These are phyloP conservation scores for Abscondita cerata DNA, from an alignment of 2,888 invertebrate species.

Conservation along the genomic window DNA sequence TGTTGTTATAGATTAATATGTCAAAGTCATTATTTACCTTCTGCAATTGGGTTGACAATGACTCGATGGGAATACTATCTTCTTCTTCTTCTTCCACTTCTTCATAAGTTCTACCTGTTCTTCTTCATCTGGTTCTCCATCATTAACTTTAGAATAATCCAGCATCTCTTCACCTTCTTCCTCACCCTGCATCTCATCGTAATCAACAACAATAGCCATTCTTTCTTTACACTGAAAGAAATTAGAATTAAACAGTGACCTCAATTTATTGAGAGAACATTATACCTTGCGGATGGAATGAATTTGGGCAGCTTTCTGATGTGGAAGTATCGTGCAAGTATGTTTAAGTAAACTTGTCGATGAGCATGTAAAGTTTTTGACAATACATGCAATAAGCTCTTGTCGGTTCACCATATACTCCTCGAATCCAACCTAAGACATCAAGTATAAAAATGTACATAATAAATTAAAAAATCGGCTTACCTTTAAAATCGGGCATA, in stretches of 20 bases:
- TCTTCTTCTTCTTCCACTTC: slow-evolving; percentile 49
- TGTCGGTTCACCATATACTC: slow-evolving; percentile 62
- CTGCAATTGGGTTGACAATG: slow-evolving; percentile 42
- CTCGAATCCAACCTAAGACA: slow-evolving; percentile 63
- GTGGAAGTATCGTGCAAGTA: slow-evolving; percentile 66
- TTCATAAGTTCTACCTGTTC: slow-evolving; percentile 45
- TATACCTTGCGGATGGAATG: slow-evolving; percentile 50
- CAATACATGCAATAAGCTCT: slow-evolving; percentile 66
- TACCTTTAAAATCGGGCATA: slow-evolving; percentile 67
- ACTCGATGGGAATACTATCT: slow-evolving; percentile 40
- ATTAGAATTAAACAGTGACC: no score
- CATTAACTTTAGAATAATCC: slow-evolving; percentile 36
- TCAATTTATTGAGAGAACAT: no score
- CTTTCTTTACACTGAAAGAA: no score
- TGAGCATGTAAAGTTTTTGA: slow-evolving; percentile 67
- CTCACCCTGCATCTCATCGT: slow-evolving; percentile 19
- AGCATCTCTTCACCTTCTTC: slow-evolving; percentile 38
- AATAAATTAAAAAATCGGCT: slow-evolving; percentile 6
- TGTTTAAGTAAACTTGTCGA: slow-evolving; percentile 65
- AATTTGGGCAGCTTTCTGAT: slow-evolving; percentile 61
- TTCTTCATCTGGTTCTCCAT: slow-evolving; percentile 41
- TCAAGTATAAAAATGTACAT: no score
- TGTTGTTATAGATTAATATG: background rate
- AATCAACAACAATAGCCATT: no score
- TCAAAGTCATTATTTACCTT: slow-evolving; percentile 38